Evolutionary conservation across 2,113 vertebrate genomes (phyloP), one percentile per base, ranked within the genome.

Genomic region (Semnornis frantzii): DNA sequence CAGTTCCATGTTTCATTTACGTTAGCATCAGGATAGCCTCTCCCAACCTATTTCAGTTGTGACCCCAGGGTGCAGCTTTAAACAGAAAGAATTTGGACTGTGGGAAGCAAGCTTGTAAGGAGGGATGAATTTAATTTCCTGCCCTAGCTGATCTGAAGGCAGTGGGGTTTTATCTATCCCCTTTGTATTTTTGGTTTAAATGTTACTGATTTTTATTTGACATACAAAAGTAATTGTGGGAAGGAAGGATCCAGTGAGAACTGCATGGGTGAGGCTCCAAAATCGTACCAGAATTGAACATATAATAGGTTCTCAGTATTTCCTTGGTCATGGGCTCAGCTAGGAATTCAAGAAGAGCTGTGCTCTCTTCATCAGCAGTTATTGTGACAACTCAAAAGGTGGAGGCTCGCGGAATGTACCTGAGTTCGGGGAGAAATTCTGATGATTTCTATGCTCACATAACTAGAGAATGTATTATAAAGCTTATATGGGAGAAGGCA

Each of bases 61-160:
- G 92, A 93, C 81, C 92, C 59, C 69, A 28, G 76, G 85, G 78
- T 46, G 64, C 84, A 91, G 59, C 87, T 82, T 42, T 37, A 74
- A 87, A 66, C 79, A 90, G 82, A 50, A 90, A 79, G 70, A 82
- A 77, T 90, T 78, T 64, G 78, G 81, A 37, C 83, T 74, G 33
- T 64, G 11, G 88, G 55, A 89, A 60, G 74, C 4, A 3, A 54
- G 68, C 66, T 93, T 91, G 57, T 28, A 59, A 82, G 80, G 69
- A 85, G 31, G 78, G 48, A 46, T 62, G 66, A 77, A 92, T 95
- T 96, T 83, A 66, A 87, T 95, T 77, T 96, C 87, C 75, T 89
- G 50, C 30, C 37, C 30, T 24, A 20, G 18, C 62, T 88, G 83
- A 60, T 87, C 71, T 90, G 54, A 73, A 86, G 37, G 42, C 17